Conservation (phyloP, 1,140 invertebrate species). For the Limonius californicus region DNA sequence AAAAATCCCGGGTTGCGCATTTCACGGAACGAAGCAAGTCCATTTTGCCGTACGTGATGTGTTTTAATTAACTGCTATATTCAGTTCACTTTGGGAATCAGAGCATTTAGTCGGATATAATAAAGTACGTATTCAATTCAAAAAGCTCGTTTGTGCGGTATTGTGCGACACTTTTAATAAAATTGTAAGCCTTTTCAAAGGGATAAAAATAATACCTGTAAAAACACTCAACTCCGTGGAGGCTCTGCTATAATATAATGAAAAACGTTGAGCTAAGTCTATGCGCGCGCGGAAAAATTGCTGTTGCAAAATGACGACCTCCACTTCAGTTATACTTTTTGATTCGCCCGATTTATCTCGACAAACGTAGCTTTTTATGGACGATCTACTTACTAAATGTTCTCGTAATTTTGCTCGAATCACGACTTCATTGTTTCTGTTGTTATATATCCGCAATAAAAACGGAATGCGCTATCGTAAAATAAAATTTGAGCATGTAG, state of each 20-base stretch:
- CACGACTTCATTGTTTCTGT: too few relatives aligned
- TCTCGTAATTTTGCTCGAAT: too few relatives aligned
- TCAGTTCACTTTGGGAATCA: conserved; percentile 1
- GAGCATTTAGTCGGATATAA: not conserved
- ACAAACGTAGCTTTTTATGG: too few relatives aligned
- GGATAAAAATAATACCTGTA: not conserved
- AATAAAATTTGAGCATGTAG: not conserved
- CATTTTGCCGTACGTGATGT: conserved; percentile 1
- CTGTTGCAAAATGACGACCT: not conserved
- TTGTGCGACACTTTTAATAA: not conserved
- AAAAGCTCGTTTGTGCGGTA: not conserved
- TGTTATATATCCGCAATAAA: not conserved
- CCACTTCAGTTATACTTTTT: not conserved
- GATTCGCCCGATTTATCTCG: not conserved
- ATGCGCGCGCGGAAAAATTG: too few relatives aligned
- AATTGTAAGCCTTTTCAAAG: not conserved
- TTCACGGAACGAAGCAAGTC: not conserved
- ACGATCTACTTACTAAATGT: too few relatives aligned
- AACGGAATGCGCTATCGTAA: not conserved
- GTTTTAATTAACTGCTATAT: not conserved
- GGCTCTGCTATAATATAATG: not conserved
- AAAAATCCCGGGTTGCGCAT: not conserved
- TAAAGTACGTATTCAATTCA: conserved; percentile 1
- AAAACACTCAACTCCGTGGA: too few relatives aligned
- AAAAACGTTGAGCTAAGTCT: not conserved